A percentile compares a stretch with the other conserved stretches of the same genome.
Evolutionary conservation across 2,888 invertebrate species (phyloP).

Genomic region (Caenorhabditis sinica): DNA sequence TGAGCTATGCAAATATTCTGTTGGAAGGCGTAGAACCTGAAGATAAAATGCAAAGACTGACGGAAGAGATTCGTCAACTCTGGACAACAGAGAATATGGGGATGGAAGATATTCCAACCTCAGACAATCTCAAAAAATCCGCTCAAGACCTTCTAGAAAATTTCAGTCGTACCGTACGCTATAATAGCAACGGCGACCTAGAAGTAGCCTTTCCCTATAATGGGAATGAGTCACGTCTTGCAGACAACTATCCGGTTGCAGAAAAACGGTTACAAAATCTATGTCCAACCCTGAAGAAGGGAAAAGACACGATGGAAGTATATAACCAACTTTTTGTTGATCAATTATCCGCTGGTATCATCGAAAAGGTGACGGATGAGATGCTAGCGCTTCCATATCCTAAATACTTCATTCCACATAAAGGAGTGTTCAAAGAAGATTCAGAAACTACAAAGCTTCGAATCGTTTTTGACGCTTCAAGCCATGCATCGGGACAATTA

Average conservation of each 20-base stretch:
- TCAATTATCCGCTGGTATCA: background rate
- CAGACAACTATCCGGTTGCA: background rate
- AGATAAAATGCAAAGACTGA: background rate
- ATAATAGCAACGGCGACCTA: no score
- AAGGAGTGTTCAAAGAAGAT: background rate
- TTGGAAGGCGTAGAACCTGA: background rate
- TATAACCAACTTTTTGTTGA: background rate
- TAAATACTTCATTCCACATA: constrained; percentile 29
- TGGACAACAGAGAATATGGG: constrained; percentile 9
- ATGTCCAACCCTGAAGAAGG: background rate
- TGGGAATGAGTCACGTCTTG: background rate
- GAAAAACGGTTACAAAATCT: background rate
- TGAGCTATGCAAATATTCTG: background rate
- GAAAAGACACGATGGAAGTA: no score
- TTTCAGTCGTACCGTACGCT: background rate
- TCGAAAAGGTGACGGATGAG: constrained; percentile 2
- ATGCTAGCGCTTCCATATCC: background rate
- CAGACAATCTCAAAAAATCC: background rate
- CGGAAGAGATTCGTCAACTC: background rate
- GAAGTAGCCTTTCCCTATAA: constrained; percentile 20
- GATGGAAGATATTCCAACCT: background rate
- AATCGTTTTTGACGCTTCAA: constrained; percentile 25
- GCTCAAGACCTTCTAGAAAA: background rate
- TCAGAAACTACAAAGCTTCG: constrained; percentile 25
- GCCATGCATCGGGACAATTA: background rate